phyloP scores from a whole-genome alignment of 92 coral and sea anemone genomes.

The Zoanthus gigantus region DNA sequence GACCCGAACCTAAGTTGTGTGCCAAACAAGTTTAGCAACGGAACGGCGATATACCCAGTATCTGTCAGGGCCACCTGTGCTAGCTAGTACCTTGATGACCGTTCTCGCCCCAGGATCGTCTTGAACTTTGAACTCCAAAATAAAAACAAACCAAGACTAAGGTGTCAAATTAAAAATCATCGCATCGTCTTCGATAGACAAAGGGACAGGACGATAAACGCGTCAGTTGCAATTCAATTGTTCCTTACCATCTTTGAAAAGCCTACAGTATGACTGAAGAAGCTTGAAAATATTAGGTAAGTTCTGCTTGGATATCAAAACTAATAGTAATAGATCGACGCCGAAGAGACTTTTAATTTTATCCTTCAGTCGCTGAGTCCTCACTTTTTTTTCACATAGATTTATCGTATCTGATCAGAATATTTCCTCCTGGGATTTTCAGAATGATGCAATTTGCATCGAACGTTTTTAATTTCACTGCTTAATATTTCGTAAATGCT shows the following conservation, averaged over 20 bases:
- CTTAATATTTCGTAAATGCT: too few relatives aligned
- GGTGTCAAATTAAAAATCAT: background rate
- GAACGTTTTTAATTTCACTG: too few relatives aligned
- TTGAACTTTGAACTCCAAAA: background rate
- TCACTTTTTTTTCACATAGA: too few relatives aligned
- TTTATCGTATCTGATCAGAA: too few relatives aligned
- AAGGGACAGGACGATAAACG: background rate
- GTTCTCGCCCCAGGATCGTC: constrained; percentile 2
- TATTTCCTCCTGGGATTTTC: too few relatives aligned
- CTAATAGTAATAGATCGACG: background rate
- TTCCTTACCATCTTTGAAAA: background rate
- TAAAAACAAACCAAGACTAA: background rate
- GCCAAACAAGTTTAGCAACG: too few relatives aligned
- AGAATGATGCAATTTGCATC: too few relatives aligned
- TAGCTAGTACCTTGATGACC: background rate
- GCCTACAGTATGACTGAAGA: background rate
- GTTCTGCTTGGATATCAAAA: background rate
- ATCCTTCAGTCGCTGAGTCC: too few relatives aligned
- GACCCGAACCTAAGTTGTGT: background rate
- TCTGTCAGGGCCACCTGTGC: background rate
- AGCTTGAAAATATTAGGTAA: background rate
- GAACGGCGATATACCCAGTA: background rate
- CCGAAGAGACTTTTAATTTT: background rate
- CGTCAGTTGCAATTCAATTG: background rate
- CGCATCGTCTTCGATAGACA: background rate